Base-by-base conservation (phyloP, 2,888 invertebrate species). In the Mythimna albipuncta region DNA sequence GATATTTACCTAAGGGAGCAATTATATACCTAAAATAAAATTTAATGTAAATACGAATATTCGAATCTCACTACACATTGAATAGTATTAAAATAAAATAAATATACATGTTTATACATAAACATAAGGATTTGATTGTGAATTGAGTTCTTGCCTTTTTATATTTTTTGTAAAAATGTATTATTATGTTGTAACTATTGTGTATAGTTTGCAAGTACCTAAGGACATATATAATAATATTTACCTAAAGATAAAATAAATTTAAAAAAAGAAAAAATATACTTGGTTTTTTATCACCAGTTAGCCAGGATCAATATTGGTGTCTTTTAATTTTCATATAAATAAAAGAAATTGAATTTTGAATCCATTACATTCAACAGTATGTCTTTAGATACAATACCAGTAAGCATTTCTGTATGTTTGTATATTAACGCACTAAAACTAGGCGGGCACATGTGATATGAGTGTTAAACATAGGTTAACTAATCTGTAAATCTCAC, bases 1-100 rank as follows among this genome's bases (percentile, higher is more conserved):
- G 94, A 93, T 93, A 93, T 90, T 92, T 91, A 94, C 89, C 91
- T 95, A 95, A 95, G 95, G 96, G 96, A 95, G 92, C 95, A 95
- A 96, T 93, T 94, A 93, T 91, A 91, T 90, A 47, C 47, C 47
- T 47, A 89, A 91, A 90, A 88, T 78, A 69, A 82, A 89, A 88
- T 87, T 88, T 88, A 90, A 90, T 93, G 91, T 94, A 93, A 88
- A 92, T 91, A 93, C 59, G 59, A 79, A 81, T 76, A 83, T 85
- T 86, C 83, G 83, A 91, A 91, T 90, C 87, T 90, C 88, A 86
- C 76, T 54, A 84, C 83, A 77, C 81, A 80, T 83, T 72, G 68
- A 50, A 76, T 79, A 81, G 75, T 82, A 75, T 78, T 74, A 75
- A 68, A 76, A 68, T 63, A 67, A 32, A 61, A 75, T 78, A 82